phyloP scores from a whole-genome alignment of 1,140 invertebrate species.

The Cheumatopsyche charites region DNA sequence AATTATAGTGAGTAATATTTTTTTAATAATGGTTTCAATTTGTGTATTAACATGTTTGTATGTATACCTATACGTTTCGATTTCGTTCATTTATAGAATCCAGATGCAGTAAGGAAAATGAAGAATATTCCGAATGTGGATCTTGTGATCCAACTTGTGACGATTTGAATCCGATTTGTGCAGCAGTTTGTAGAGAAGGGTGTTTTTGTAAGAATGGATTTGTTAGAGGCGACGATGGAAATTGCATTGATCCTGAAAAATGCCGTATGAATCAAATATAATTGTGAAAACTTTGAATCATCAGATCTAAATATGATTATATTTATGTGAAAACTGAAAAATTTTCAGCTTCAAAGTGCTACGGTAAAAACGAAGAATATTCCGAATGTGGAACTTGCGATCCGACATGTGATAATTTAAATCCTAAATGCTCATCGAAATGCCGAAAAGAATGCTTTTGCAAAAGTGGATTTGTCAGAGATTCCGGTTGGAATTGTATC shows the following conservation, averaged over 20 bases:
- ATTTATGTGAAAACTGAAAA: background rate
- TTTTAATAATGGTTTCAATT: no score
- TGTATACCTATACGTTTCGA: no score
- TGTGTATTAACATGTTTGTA: no score
- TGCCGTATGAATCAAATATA: background rate
- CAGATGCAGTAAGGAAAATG: no score
- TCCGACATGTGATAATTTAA: conserved; percentile 12
- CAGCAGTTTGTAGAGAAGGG: background rate
- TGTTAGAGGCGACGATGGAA: background rate
- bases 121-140: no score
- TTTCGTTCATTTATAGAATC: no score
- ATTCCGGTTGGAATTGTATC: background rate
- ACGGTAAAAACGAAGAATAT: conserved; percentile 13
- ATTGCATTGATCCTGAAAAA: background rate
- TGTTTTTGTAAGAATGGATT: conserved; percentile 7
- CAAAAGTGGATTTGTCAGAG: conserved; percentile 28
- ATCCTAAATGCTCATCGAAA: conserved; percentile 1
- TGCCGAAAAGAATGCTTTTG: conserved; percentile 32
- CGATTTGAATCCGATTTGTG: no score
- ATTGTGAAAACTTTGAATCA: no score
- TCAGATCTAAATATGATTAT: background rate
- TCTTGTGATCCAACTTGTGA: no score
- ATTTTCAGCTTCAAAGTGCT: background rate
- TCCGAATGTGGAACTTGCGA: conserved; percentile 25
- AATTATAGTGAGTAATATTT: no score